A percentile compares a stretch with the other conserved stretches of the same genome.
These are phyloP conservation scores for Heterochromis multidens DNA, from an alignment of 2,113 vertebrate species.

Conservation along the genomic window DNA sequence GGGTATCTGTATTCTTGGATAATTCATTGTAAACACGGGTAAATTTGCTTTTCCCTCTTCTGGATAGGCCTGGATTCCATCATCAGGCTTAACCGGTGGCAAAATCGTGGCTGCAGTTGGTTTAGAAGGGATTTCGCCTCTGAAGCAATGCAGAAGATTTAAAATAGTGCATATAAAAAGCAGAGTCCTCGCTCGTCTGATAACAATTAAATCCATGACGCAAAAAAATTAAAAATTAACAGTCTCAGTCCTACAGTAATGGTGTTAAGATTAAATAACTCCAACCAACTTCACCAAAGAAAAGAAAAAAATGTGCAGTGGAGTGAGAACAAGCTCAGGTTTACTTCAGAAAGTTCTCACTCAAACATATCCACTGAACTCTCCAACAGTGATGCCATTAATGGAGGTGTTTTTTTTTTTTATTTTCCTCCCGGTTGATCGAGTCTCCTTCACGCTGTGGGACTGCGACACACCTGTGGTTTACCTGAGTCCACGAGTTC, in stretches of 20 bases:
- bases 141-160: conserved; percentile 17
- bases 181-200: neutral
- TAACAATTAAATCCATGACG: conserved; percentile 26
- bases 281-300: neutral
- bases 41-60: conserved; percentile 71
- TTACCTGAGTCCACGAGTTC: conserved; percentile 48
- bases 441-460: neutral
- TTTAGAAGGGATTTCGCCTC: conserved; percentile 36
- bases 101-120: conserved; percentile 23
- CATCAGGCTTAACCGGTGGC: conserved; percentile 11
- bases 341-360: neutral
- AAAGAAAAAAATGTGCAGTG: neutral
- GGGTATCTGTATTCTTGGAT: conserved; percentile 89
- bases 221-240: neutral
- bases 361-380: neutral
- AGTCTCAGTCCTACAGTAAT: neutral
- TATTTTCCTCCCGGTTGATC: too few relatives aligned
- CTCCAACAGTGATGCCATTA: neutral
- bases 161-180: conserved; percentile 17
- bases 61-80: conserved; percentile 53
- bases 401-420: too few relatives aligned
- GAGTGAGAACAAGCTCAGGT: neutral
- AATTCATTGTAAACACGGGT: conserved; percentile 88
- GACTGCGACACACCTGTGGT: conserved; percentile 26
- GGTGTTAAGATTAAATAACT: neutral